Conservation (phyloP, 2,888 invertebrate genomes). For the Leuctra nigra region DNA sequence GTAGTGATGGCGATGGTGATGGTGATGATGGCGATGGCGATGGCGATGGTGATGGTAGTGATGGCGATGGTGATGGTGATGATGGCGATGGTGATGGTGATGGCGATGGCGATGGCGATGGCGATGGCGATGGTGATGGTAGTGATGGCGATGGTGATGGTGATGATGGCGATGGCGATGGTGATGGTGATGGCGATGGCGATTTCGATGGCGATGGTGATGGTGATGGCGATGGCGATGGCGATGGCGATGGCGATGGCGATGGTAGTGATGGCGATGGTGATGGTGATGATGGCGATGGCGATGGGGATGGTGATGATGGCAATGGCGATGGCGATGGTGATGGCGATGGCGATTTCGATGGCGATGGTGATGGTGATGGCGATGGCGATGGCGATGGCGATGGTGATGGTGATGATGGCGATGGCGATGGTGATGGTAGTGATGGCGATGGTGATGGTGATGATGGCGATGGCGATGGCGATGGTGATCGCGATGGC, state of each 20-base stretch:
- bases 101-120: not conserved
- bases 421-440: not conserved
- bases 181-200: no score
- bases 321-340: no score
- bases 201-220: no score
- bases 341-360: no score
- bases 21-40: not conserved
- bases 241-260: not conserved
- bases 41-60: no score
- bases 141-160: not conserved
- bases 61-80: not conserved
- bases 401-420: not conserved
- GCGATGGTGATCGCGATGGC: not conserved
- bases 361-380: no score
- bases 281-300: not conserved
- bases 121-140: not conserved
- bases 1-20: not conserved
- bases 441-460: not conserved
- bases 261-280: not conserved
- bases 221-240: not conserved
- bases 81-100: not conserved
- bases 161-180: not conserved
- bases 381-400: no score
- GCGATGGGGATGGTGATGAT: not conserved
- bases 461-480: not conserved